Conservation (phyloP, 2,797 vertebrate species). For the Micropoecilia bifurca region DNA sequence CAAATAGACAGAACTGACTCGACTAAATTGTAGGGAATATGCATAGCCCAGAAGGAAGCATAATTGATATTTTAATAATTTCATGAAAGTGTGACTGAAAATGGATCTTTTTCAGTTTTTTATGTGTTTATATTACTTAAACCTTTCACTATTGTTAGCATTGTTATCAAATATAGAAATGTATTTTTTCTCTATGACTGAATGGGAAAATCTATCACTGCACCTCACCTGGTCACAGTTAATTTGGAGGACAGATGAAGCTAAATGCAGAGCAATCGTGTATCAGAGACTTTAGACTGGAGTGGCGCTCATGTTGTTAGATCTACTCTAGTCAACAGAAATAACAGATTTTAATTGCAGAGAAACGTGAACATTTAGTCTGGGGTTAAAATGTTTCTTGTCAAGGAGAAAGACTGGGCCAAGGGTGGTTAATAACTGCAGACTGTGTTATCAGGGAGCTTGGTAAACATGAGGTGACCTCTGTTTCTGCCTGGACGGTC, state of each 20-base stretch:
- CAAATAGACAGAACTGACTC: too few relatives aligned
- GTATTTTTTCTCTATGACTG: not conserved
- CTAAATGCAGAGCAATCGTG: not conserved
- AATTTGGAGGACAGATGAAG: not conserved
- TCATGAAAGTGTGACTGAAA: not conserved
- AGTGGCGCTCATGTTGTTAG: not conserved
- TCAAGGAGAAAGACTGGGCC: constrained; percentile 60
- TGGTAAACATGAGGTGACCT: constrained; percentile 65
- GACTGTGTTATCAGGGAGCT: constrained; percentile 65
- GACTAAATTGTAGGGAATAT: too few relatives aligned
- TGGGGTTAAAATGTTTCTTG: constrained; percentile 25
- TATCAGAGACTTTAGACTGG: not conserved
- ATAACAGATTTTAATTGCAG: not conserved
- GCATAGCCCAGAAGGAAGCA: too few relatives aligned
- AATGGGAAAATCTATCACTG: not conserved
- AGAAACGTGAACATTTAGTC: not conserved
- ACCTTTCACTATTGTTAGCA: not conserved
- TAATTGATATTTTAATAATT: not conserved
- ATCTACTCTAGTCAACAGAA: not conserved
- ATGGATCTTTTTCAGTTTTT: not conserved
- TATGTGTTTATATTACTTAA: not conserved
- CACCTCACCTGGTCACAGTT: not conserved
- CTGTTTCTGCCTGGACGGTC: constrained; percentile 32
- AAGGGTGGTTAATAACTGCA: constrained; percentile 81
- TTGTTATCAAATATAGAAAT: not conserved